A percentile compares a stretch with the other conserved stretches of the same genome.
phyloP scores from a whole-genome alignment of 2,113 vertebrate genomes.

The Bagarius yarrelli region DNA sequence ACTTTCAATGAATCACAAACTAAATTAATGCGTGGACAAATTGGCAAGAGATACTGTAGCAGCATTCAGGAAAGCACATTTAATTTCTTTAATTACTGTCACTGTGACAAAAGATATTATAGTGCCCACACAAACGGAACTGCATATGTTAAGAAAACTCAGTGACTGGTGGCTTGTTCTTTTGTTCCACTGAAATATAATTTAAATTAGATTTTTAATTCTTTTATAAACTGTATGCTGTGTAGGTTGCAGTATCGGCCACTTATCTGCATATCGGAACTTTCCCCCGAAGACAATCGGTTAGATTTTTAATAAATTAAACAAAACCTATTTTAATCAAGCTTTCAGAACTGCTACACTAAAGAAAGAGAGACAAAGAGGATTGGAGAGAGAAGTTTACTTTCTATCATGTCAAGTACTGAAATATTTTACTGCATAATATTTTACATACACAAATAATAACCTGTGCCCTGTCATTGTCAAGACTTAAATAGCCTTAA shows the following conservation, averaged over 20 bases:
- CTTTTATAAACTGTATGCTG: constrained; percentile 8
- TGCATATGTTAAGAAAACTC: neutral
- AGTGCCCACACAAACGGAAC: constrained; percentile 30
- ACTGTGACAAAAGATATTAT: neutral
- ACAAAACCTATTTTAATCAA: constrained; percentile 33
- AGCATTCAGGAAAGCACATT: neutral
- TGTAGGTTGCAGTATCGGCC: constrained; percentile 3
- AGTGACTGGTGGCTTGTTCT: neutral
- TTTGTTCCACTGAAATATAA: constrained; percentile 8
- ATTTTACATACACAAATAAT: constrained; percentile 5
- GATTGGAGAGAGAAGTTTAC: constrained; percentile 27
- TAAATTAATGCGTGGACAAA: constrained; percentile 9
- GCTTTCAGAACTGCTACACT: constrained; percentile 23
- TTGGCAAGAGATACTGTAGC: neutral
- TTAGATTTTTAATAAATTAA: constrained; percentile 41
- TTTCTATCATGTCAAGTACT: constrained; percentile 36
- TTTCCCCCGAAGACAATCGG: constrained; percentile 15
- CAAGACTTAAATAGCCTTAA: constrained; percentile 36
- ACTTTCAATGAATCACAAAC: constrained; percentile 4
- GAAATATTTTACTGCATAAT: constrained; percentile 39
- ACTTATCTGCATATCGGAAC: constrained; percentile 29
- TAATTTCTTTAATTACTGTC: constrained; percentile 11
- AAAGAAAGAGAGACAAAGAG: neutral
- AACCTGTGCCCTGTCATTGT: constrained; percentile 24
- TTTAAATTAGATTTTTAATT: constrained; percentile 13